Conservation (phyloP, 2,113 vertebrate genomes). For the Prunella fulvescens region DNA sequence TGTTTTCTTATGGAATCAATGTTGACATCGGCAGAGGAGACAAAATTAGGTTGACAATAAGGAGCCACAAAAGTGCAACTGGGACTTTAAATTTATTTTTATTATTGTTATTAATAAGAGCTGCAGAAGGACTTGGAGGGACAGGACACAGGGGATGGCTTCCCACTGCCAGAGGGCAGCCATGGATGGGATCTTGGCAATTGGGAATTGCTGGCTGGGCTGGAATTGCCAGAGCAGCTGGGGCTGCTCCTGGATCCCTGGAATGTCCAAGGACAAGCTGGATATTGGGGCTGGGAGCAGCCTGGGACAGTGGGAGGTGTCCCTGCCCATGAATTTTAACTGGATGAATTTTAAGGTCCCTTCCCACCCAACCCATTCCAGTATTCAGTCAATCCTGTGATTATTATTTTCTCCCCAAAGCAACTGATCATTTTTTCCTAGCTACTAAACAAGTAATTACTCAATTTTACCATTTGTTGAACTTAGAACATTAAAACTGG, state of each 20-base stretch:
- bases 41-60: neutral
- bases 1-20: neutral
- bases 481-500: neutral
- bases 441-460: neutral
- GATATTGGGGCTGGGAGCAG: neutral
- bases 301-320: accelerated
- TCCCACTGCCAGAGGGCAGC: neutral
- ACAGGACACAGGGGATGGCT: neutral
- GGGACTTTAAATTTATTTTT: neutral
- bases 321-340: neutral
- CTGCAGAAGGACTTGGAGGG: neutral
- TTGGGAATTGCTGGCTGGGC: neutral
- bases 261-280: accelerated
- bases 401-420: neutral
- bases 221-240: neutral
- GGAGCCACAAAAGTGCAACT: neutral
- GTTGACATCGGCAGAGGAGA: neutral
- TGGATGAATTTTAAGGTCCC: neutral
- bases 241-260: neutral
- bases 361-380: neutral
- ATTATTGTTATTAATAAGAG: neutral
- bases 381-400: neutral
- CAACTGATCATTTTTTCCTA: neutral
- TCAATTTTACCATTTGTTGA: neutral
- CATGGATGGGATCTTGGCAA: neutral